Evolutionary conservation across 1,140 invertebrate species (phyloP).

Genomic region (Grapholita molesta): DNA sequence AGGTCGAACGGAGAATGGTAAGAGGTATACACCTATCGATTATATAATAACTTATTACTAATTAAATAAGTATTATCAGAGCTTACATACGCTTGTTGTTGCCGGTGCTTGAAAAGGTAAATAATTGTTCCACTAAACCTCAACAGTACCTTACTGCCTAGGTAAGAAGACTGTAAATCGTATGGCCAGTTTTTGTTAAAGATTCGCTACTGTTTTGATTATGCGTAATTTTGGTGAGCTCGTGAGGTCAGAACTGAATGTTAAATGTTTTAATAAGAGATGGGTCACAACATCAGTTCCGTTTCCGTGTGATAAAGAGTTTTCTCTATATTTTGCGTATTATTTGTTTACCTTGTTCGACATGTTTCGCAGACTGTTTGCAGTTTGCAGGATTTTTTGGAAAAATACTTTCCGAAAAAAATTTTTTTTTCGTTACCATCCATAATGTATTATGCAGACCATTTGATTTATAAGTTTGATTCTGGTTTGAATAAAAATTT

Average conservation of each 20-base stretch:
- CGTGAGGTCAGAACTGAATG: neutral
- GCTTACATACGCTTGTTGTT: neutral
- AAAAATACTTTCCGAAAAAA: too few relatives aligned
- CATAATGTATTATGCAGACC: too few relatives aligned
- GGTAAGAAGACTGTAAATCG: neutral
- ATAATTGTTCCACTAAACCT: neutral
- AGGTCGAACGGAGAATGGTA: too few relatives aligned
- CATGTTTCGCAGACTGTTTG: too few relatives aligned
- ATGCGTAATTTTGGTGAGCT: neutral
- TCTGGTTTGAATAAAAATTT: too few relatives aligned
- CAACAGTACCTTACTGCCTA: neutral
- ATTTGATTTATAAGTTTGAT: too few relatives aligned
- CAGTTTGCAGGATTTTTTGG: too few relatives aligned
- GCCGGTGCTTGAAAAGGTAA: neutral
- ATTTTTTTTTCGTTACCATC: too few relatives aligned
- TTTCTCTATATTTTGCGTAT: too few relatives aligned
- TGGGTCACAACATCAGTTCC: neutral
- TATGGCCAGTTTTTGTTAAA: neutral
- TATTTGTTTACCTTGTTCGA: too few relatives aligned
- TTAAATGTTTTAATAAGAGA: neutral
- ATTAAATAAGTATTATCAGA: neutral
- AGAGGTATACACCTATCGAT: neutral
- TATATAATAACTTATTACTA: neutral
- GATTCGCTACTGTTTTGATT: neutral
- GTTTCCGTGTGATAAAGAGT: too few relatives aligned